Base-by-base conservation (phyloP, 2,888 invertebrate species). In the Herminia tarsipennalis region DNA sequence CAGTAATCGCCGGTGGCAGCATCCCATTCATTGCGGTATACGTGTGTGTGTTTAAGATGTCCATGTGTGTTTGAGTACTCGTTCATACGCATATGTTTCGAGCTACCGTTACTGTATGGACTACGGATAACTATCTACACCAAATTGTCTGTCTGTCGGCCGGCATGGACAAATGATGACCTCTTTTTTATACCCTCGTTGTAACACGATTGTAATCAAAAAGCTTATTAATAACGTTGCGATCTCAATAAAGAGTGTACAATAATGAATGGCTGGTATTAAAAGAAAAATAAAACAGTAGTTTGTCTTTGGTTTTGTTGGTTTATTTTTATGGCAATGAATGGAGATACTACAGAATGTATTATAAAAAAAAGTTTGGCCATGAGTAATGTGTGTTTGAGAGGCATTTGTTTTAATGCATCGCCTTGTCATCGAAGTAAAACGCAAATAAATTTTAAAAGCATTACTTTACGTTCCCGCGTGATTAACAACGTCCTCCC, bases 401-500 rank as follows among this genome's bases (percentile, higher is more conserved):
- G 68, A 73, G 70, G 76, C 76, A 76, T 78, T 76, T 70, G 67
- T 78, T 81, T 76, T 71, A 65, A 73, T 78, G 69, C 59, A 67
- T 62, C 39, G 67, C 51, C 67, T 57, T 79, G 81, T 81, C 80
- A 75, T 75, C 58, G 71, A 65, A 46, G 82, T 85, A 76, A 86
- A 84, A 85, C 80, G 84, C 83, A 84, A 80, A 89, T 89, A 88
- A 88, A 89, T 88, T 83, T 81, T 70, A 78, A 83, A 78, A 75
- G 81, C 87, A 87, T 88, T 87, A 83, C 34, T n/a, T n/a, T n/a
- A 38, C 83, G 74, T 64, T 61, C 64, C 62, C 56, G 57, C 39
- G 77, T 87, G 87, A 89, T 87, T 81, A 76, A 88, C 86, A 73
- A 80, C 85, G 78, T 83, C 83, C 85, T 81, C 70, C 45, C 50